Base-by-base conservation (phyloP, 2,797 vertebrate genomes). In the Cirrhinus mrigala region DNA sequence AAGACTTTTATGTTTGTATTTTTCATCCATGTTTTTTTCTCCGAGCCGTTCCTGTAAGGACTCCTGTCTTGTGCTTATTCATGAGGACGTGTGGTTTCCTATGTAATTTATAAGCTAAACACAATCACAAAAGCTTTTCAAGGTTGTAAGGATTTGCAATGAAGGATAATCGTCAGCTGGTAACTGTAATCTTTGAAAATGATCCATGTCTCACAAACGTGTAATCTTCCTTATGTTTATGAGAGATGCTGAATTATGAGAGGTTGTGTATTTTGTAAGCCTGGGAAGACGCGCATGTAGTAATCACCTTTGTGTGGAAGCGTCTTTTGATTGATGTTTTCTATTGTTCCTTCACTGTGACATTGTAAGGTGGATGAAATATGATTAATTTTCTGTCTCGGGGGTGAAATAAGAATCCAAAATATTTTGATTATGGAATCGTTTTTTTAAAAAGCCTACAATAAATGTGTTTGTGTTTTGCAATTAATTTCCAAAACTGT, bases 181-280 rank as follows among this genome's bases (percentile, higher is more conserved):
- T 76, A 64, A 66, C 40, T 2, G 15, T 82, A 44, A 83, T 81
- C 79, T 74, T 79, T 64, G 69, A 80, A 84, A 87, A 90, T 87
- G 62, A 89, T 91, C 89, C 80, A 87, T 90, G 64, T 69, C 27
- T 83, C 18, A 66, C 84, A 86, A 91, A 92, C 83, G 73, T 87
- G 68, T 90, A 90, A 90, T 92, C 90, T 79, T 91, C 78, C 88
- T 40, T 90, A 37, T 90, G 85, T 89, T 91, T 79, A 83, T 83
- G 80, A 87, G 84, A 33, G 68, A 73, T 64, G 76, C 54, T 80
- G 68, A 73, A 74, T 64, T 79, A 74, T 64, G 77, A 73, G 68
- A 40, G 56, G 52, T 60, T 84, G 75, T 60, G 33, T 70, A 84
- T 84, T 83, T n/a, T 70, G 52, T 50, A 70, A 85, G 56, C 77